These are phyloP conservation scores for Aurelia sp. DNA, from an alignment of 30 jellyfish, hydroid and myxozoan species.

Conservation along the genomic window DNA sequence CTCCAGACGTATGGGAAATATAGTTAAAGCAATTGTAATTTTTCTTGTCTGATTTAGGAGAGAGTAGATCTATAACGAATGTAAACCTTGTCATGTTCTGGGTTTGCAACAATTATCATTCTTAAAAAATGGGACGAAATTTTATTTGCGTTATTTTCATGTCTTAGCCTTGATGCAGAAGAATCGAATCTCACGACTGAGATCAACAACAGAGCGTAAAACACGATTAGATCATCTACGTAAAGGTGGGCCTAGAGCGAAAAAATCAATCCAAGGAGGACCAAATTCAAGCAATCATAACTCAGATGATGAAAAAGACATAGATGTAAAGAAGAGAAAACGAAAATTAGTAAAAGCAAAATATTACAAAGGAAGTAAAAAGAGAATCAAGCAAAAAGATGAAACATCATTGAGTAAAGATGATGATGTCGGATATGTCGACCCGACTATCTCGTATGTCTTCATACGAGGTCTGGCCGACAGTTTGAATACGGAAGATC, in stretches of 20 bases:
- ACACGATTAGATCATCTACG: conserved; percentile 93
- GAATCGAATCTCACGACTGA: conserved; percentile 91
- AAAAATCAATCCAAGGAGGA: conserved; percentile 29
- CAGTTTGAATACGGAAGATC: conserved; percentile 80
- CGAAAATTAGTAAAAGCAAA: conserved; percentile 41
- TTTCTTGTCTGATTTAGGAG: no score
- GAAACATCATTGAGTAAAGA: conserved; percentile 29
- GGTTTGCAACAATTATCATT: no score
- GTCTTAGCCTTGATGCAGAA: conserved; percentile 86
- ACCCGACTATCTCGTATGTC: conserved; percentile 89
- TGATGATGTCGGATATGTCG: conserved; percentile 65
- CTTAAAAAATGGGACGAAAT: no score
- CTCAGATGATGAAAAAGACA: conserved; percentile 59
- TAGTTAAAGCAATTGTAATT: no score
- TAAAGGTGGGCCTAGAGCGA: conserved; percentile 76
- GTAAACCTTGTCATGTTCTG: no score
- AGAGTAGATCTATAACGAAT: no score
- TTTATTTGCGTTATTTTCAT: no score
- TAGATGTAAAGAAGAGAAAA: conserved; percentile 33
- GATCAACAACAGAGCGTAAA: conserved; percentile 87
- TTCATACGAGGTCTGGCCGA: conserved; percentile 86
- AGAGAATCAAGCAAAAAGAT: conserved; percentile 44
- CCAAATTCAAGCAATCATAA: conserved; percentile 41
- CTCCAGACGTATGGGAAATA: no score
- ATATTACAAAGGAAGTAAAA: conserved; percentile 63